A percentile compares a stretch with the other conserved stretches of the same genome.
Evolutionary conservation across 2,113 vertebrate genomes (phyloP).

Genomic region (Hystrix brachyura): DNA sequence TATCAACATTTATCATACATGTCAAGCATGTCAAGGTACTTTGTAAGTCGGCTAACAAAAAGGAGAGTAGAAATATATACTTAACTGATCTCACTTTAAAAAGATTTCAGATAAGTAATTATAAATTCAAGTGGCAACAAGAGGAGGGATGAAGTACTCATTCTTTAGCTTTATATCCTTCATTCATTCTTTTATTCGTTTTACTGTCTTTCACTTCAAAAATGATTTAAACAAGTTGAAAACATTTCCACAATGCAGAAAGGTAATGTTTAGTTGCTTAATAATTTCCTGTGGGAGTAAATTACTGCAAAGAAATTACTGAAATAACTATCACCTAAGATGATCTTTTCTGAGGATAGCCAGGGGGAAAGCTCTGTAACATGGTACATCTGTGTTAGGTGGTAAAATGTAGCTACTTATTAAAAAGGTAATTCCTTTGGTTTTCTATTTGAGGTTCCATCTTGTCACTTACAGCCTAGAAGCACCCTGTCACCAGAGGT

Average conservation of each 20-base stretch:
- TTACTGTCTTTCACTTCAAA: background rate
- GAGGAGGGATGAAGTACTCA: background rate
- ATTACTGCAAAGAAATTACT: background rate
- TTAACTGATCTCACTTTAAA: background rate
- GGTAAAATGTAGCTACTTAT: background rate
- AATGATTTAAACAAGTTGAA: background rate
- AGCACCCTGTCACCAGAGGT: background rate
- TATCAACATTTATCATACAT: background rate
- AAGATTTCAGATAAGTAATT: background rate
- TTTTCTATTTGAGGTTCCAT: background rate
- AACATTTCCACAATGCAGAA: background rate
- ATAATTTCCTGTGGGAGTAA: background rate
- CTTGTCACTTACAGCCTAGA: background rate
- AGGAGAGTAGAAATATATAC: background rate
- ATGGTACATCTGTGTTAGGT: background rate
- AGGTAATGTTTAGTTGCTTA: background rate
- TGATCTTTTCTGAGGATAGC: background rate
- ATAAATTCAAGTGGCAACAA: background rate
- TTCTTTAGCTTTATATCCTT: background rate
- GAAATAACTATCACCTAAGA: background rate
- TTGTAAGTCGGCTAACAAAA: background rate
- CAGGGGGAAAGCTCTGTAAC: background rate
- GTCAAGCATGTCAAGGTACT: background rate
- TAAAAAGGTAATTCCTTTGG: background rate
- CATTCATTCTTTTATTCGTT: background rate